Conservation (phyloP, 2,113 vertebrate genomes). For the Zosterops hypoxanthus region DNA sequence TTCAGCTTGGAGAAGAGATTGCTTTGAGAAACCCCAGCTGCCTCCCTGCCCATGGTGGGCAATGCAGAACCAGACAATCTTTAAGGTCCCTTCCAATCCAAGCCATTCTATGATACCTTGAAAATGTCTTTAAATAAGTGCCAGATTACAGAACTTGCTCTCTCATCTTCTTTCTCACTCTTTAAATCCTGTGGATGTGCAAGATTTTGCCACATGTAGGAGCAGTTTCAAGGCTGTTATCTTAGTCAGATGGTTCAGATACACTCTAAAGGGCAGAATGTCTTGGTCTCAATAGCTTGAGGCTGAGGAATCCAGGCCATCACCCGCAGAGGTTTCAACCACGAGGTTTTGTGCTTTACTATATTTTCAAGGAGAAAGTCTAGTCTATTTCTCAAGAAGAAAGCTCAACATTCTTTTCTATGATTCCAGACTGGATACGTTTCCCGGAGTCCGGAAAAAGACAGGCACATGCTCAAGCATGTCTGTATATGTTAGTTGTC, state of each 20-base stretch:
- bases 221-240: background rate
- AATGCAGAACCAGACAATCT: background rate
- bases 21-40: background rate
- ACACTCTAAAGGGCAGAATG: background rate
- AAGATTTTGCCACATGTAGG: background rate
- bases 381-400: background rate
- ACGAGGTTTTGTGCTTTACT: background rate
- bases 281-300: background rate
- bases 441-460: background rate
- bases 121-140: background rate
- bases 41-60: background rate
- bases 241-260: background rate
- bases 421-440: background rate
- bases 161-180: background rate
- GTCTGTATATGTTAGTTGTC: background rate
- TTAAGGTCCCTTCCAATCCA: background rate
- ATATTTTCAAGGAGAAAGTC: background rate
- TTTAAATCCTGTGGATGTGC: background rate
- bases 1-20: background rate
- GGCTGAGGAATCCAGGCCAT: background rate
- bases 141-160: background rate
- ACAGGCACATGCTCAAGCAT: background rate
- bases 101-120: background rate
- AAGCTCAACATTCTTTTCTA: background rate
- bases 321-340: background rate